Percentiles rank a stretch among this genome's conserved stretches.
phyloP scores from a whole-genome alignment of 2,797 vertebrate genomes.

The Alosa sapidissima region DNA sequence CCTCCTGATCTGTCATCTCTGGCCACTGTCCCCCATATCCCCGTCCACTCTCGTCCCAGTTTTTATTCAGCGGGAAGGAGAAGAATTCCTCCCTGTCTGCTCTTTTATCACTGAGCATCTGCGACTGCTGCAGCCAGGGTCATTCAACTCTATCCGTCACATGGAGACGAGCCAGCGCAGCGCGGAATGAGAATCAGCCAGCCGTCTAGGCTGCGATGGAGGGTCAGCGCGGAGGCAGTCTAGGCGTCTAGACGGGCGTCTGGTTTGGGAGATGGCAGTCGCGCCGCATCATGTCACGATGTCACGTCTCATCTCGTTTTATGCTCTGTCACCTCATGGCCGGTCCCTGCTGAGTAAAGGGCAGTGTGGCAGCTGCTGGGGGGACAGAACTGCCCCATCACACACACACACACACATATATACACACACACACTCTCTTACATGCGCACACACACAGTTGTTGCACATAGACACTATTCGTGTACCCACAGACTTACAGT shows the following conservation, averaged over 20 bases:
- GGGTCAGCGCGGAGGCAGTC: background rate
- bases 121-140: background rate
- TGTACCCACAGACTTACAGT: background rate
- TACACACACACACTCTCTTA: background rate
- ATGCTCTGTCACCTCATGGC: background rate
- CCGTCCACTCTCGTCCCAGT: background rate
- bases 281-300: background rate
- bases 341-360: background rate
- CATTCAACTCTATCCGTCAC: background rate
- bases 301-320: background rate
- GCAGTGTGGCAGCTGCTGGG: background rate
- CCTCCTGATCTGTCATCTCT: background rate
- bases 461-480: background rate
- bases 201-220: background rate
- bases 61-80: background rate
- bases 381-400: background rate
- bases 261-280: background rate
- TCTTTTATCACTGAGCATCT: background rate
- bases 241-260: background rate
- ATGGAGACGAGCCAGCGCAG: background rate
- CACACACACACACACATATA: constrained; percentile 17
- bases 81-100: background rate
- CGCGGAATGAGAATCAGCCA: background rate
- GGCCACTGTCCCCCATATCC: background rate
- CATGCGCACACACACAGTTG: background rate